Conservation (phyloP, 2,113 vertebrate species). For the Micronycteris hirsuta region DNA sequence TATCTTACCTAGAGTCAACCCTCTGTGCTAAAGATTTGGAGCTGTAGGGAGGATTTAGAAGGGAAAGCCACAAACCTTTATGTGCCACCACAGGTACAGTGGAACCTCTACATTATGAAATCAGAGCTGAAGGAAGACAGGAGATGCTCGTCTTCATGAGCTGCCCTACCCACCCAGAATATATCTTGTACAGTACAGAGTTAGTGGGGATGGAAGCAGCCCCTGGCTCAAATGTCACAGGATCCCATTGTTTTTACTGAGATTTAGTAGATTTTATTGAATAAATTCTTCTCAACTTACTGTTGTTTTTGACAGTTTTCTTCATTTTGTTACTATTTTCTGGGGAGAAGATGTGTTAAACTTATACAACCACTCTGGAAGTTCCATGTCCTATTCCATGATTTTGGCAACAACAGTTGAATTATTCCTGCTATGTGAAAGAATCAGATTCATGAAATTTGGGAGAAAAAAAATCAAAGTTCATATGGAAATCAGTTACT, state of each 20-base stretch:
- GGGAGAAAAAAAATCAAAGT: background rate
- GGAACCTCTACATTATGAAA: background rate
- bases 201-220: background rate
- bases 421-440: background rate
- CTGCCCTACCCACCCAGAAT: background rate
- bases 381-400: background rate
- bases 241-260: background rate
- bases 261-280: background rate
- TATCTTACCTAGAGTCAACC: background rate
- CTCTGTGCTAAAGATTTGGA: background rate
- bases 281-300: background rate
- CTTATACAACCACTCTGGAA: background rate
- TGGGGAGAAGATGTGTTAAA: background rate
- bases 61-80: background rate
- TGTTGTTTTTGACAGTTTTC: background rate
- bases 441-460: background rate
- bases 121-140: background rate
- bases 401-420: background rate
- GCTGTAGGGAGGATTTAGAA: background rate
- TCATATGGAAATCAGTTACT: background rate
- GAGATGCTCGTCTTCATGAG: background rate
- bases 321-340: background rate
- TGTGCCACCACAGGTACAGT: background rate
- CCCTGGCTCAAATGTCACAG: background rate
- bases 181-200: background rate